These are phyloP conservation scores for Pristionchus maxplancki DNA, from an alignment of 2,888 invertebrate genomes.

Conservation along the genomic window DNA sequence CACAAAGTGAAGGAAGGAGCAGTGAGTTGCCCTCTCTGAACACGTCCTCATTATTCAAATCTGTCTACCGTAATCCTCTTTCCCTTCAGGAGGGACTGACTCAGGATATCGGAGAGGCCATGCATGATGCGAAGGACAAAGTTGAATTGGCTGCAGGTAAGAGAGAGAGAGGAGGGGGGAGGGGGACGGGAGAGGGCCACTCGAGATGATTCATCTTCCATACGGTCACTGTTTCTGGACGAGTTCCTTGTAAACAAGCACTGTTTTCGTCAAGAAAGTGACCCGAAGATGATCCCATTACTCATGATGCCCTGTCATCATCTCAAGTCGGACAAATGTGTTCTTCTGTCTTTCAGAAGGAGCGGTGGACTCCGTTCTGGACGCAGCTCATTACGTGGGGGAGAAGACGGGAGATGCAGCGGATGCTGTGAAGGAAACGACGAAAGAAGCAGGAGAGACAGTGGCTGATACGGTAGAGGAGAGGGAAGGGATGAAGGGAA, in stretches of 20 bases:
- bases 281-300: background rate
- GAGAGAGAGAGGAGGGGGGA: background rate
- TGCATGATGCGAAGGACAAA: constrained; percentile 37
- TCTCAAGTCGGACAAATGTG: too few relatives aligned
- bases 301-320: background rate
- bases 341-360: too few relatives aligned
- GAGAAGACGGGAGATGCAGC: constrained; percentile 22
- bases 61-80: constrained; percentile 19
- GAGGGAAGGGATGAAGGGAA: background rate
- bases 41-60: constrained; percentile 27
- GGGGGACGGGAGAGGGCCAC: background rate
- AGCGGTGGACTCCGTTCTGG: constrained; percentile 23
- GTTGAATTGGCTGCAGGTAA: constrained; percentile 36
- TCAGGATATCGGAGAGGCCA: constrained; percentile 21
- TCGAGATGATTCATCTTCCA: background rate
- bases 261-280: background rate
- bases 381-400: constrained; percentile 15
- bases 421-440: background rate
- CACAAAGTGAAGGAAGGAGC: constrained; percentile 34
- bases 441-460: constrained; percentile 34
- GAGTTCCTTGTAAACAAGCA: background rate
- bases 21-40: background rate
- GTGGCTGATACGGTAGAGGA: constrained; percentile 4
- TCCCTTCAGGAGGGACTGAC: constrained; percentile 16
- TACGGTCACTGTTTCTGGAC: background rate